Evolutionary conservation across 1,140 invertebrate species (phyloP).

Genomic region (Dinoponera quadriceps): DNA sequence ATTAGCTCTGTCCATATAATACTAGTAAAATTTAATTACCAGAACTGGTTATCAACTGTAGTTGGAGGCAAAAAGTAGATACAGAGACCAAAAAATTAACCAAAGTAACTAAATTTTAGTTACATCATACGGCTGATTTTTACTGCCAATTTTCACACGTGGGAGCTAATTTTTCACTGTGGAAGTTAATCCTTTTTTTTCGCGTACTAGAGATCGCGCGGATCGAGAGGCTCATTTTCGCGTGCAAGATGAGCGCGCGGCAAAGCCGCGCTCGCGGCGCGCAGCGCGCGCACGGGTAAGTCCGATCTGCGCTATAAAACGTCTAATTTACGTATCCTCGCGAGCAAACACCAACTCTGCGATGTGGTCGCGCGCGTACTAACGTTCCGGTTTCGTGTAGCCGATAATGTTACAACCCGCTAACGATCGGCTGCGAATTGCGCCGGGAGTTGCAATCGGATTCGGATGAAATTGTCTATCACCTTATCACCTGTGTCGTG

Average conservation of each 20-base stretch:
- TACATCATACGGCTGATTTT: no score
- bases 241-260: no score
- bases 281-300: background rate
- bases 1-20: no score
- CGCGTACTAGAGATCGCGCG: background rate
- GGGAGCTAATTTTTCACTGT: no score
- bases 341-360: background rate
- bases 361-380: background rate
- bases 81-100: background rate
- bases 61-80: no score
- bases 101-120: no score
- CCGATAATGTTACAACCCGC: background rate
- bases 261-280: background rate
- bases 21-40: no score
- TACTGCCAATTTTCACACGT: no score
- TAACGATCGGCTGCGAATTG: background rate
- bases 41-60: no score
- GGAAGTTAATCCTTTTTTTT: background rate
- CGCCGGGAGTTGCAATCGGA: background rate
- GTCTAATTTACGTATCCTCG: conserved; percentile 29
- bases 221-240: background rate
- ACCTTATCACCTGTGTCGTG: conserved; percentile 7
- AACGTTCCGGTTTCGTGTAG: background rate
- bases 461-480: conserved; percentile 22
- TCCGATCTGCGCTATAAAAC: conserved; percentile 1